phyloP scores from a whole-genome alignment of 2,888 invertebrate genomes.

The Corythucha ciliata region DNA sequence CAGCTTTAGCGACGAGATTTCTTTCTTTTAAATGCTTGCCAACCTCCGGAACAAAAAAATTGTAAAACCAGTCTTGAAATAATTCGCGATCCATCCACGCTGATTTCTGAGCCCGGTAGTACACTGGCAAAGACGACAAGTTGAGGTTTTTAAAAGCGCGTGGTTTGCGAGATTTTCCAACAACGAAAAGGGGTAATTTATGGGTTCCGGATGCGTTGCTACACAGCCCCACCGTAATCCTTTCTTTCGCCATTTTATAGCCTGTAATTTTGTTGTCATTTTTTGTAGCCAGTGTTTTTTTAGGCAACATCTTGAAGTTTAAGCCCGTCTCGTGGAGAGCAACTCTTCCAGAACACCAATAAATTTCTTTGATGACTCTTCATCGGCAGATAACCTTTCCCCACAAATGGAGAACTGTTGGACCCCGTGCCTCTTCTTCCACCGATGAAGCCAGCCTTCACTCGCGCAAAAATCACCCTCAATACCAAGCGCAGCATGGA shows the following conservation, averaged over 20 bases:
- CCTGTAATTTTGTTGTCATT: no score
- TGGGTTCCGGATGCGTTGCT: constrained; percentile 16
- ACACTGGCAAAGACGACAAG: constrained; percentile 12
- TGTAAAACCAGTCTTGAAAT: constrained; percentile 20
- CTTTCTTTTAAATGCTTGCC: constrained; percentile 25
- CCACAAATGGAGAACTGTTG: no score
- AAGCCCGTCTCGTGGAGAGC: neutral
- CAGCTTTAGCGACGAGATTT: constrained; percentile 24
- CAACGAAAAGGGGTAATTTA: constrained; percentile 17
- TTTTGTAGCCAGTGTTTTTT: neutral
- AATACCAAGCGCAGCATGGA: no score
- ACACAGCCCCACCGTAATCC: constrained; percentile 11
- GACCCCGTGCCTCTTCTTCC: no score
- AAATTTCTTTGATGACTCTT: no score
- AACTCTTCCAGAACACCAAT: no score
- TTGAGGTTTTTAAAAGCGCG: constrained; percentile 24
- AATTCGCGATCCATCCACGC: constrained; percentile 24
- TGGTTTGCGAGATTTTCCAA: constrained; percentile 22
- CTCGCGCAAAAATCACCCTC: no score
- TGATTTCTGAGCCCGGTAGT: constrained; percentile 20
- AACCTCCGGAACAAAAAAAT: constrained; percentile 25
- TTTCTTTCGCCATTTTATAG: no score
- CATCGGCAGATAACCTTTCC: no score
- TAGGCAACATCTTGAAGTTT: neutral
- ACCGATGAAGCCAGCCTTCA: no score